Conservation (phyloP, 2,797 vertebrate species). For the Toxotes lorentzi region DNA sequence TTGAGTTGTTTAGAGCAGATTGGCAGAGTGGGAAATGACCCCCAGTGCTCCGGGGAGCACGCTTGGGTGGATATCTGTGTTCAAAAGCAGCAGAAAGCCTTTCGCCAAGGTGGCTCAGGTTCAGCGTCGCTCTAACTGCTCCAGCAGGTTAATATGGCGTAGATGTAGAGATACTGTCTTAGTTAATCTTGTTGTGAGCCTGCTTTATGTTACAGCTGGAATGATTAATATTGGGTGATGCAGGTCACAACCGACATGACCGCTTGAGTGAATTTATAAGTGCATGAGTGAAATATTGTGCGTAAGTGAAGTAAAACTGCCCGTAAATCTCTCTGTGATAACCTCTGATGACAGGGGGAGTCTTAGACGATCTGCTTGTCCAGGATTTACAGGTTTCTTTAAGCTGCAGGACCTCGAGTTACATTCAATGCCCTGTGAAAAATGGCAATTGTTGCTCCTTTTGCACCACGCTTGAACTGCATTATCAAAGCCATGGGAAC, state of each 20-base stretch:
- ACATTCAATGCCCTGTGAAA: constrained; percentile 19
- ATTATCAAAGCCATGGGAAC: constrained; percentile 75
- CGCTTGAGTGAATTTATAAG: constrained; percentile 43
- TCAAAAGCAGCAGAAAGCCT: constrained; percentile 43
- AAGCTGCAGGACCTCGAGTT: constrained; percentile 27
- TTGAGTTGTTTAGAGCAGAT: constrained; percentile 74
- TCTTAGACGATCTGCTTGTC: constrained; percentile 30
- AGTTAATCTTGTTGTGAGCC: constrained; percentile 6
- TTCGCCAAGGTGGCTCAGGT: constrained; percentile 8
- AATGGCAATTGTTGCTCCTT: constrained; percentile 19
- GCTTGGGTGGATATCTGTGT: constrained; percentile 42
- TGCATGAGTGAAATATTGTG: constrained; percentile 47
- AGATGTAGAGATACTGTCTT: constrained; percentile 53
- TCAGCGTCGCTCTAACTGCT: constrained; percentile 44
- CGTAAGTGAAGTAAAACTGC: constrained; percentile 48
- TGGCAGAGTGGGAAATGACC: constrained; percentile 72
- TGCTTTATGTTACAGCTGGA: constrained; percentile 21
- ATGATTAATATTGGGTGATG: constrained; percentile 36
- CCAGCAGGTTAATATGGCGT: constrained; percentile 38
- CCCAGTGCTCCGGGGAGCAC: constrained; percentile 50
- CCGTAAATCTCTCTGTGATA: constrained; percentile 56
- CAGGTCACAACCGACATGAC: constrained; percentile 11
- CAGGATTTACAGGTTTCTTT: constrained; percentile 62
- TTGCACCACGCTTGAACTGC: constrained; percentile 32
- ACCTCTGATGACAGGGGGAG: constrained; percentile 52